Conservation (phyloP, 2,888 invertebrate species). For the Erebia epiphron region DNA sequence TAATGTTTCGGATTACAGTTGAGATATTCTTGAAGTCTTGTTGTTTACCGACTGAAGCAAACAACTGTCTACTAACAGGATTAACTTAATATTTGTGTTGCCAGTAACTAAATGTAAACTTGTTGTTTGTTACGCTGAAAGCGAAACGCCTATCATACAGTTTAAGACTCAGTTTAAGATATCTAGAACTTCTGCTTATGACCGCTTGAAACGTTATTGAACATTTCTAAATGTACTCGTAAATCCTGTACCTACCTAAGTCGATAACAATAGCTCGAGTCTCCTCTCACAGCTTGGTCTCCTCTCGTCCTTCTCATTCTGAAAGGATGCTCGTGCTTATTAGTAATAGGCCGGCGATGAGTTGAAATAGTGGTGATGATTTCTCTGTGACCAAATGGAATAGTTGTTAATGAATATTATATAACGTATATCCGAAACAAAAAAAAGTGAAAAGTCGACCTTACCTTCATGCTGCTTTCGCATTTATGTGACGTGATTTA, state of each 20-base stretch:
- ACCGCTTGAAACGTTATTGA: neutral
- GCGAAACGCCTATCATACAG: conserved; percentile 18
- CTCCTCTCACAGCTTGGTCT: too few relatives aligned
- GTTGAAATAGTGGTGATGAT: too few relatives aligned
- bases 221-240: neutral
- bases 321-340: too few relatives aligned
- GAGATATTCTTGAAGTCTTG: conserved; percentile 9
- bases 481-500: too few relatives aligned
- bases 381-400: too few relatives aligned
- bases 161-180: conserved; percentile 13
- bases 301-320: too few relatives aligned
- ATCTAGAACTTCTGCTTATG: conserved; percentile 6
- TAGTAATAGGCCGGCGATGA: too few relatives aligned
- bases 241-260: too few relatives aligned
- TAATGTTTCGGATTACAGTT: neutral
- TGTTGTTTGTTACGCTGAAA: conserved; percentile 17
- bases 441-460: too few relatives aligned
- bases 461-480: too few relatives aligned
- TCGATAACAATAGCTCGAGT: too few relatives aligned
- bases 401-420: neutral
- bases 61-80: conserved; percentile 14
- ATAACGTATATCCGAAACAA: too few relatives aligned
- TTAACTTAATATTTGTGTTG: conserved; percentile 23
- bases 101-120: conserved; percentile 13
- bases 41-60: conserved; percentile 4